Percentiles rank a stretch among this genome's conserved stretches.
These are phyloP conservation scores for Dermatemys mawii DNA, from an alignment of 2,113 vertebrate species.

Conservation along the genomic window DNA sequence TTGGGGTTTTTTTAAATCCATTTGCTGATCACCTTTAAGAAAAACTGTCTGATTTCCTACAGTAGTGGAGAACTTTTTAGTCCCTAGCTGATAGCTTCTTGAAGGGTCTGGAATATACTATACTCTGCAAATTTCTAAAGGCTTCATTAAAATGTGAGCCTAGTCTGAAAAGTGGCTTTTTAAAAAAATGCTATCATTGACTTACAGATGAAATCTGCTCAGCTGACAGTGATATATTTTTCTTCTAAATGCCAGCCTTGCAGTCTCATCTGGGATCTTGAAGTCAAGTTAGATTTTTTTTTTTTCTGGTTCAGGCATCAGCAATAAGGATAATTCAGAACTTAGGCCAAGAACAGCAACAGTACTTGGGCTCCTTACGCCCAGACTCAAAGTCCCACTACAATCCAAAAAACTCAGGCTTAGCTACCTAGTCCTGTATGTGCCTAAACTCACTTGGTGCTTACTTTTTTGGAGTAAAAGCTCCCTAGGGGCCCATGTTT, in stretches of 20 bases:
- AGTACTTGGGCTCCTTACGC: neutral
- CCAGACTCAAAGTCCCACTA: neutral
- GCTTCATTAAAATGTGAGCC: constrained; percentile 34
- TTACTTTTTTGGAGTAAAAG: neutral
- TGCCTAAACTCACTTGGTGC: neutral
- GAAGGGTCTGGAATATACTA: neutral
- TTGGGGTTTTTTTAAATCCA: neutral
- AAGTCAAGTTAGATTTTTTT: neutral
- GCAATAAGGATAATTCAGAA: neutral
- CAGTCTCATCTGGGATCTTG: neutral
- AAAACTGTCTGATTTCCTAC: neutral
- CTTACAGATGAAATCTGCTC: neutral
- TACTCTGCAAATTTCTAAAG: constrained; percentile 26
- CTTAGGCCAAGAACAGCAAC: neutral
- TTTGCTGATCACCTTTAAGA: constrained; percentile 20
- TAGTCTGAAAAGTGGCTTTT: constrained; percentile 10
- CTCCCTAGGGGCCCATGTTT: neutral
- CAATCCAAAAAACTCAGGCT: neutral
- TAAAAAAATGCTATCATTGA: constrained; percentile 21
- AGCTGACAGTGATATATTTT: neutral
- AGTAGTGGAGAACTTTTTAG: constrained; percentile 52
- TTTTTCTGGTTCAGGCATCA: neutral
- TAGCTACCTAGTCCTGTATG: neutral
- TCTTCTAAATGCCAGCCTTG: neutral
- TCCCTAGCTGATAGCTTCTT: constrained; percentile 18